Evolutionary conservation across 2,797 vertebrate genomes (phyloP).

Genomic region (Phaenicophaeus curvirostris): DNA sequence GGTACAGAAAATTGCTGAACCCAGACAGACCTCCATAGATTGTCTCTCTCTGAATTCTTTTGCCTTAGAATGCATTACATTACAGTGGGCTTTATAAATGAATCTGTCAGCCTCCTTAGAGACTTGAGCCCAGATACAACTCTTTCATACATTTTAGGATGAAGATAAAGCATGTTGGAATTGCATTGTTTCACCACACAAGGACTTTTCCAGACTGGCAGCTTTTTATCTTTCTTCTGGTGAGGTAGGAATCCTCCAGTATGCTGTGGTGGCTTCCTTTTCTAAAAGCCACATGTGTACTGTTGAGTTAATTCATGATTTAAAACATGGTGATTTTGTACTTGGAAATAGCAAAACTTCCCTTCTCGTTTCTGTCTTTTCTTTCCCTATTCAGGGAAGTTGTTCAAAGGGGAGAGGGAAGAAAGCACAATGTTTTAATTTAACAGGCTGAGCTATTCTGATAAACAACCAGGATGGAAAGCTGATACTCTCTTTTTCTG

Average conservation of each 20-base stretch:
- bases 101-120: not conserved
- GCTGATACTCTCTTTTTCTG: not conserved
- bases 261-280: not conserved
- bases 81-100: not conserved
- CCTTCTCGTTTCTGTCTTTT: not conserved
- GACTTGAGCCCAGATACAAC: not conserved
- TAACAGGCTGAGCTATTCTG: not conserved
- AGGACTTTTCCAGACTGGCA: not conserved
- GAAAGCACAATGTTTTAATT: not conserved
- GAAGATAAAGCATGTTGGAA: not conserved
- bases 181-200: not conserved
- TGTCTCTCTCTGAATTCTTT: not conserved
- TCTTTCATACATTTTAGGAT: not conserved
- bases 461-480: not conserved
- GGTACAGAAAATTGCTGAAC: not conserved
- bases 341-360: not conserved
- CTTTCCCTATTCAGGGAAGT: not conserved
- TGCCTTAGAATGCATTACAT: not conserved
- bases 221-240: not conserved
- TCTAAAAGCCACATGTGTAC: not conserved
- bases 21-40: not conserved
- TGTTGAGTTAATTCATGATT: not conserved
- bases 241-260: not conserved
- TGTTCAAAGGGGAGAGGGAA: not conserved
- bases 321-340: not conserved